Conservation (phyloP, 2,888 invertebrate species). For the Camptogramma bilineatum region DNA sequence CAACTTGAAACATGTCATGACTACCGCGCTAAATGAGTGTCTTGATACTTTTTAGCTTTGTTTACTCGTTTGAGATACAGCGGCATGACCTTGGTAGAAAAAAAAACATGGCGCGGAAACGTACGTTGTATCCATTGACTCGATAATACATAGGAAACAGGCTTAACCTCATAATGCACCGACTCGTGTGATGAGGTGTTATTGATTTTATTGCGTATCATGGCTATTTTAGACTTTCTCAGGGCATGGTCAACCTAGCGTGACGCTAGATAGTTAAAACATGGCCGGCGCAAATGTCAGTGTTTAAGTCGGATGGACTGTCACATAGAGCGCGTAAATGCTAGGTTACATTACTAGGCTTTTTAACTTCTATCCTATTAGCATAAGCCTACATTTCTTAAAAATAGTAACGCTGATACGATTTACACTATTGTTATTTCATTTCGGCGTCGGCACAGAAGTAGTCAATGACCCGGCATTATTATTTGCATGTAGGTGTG, state of each 20-base stretch:
- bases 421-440: conserved; percentile 54
- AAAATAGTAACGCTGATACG: conserved; percentile 41
- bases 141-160: conserved; percentile 51
- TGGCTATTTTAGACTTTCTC: conserved; percentile 73
- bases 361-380: conserved; percentile 4
- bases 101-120: conserved; percentile 84
- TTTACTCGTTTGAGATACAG: conserved; percentile 80
- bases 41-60: conserved; percentile 65
- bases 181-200: conserved; percentile 47
- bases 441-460: conserved; percentile 60
- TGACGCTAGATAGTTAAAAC: conserved; percentile 79
- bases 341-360: conserved; percentile 46
- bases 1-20: conserved; percentile 44
- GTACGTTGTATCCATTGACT: conserved; percentile 69
- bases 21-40: conserved; percentile 37
- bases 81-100: conserved; percentile 82
- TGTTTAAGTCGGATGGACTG: conserved; percentile 63
- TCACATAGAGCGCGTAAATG: conserved; percentile 64
- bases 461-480: conserved; percentile 82
- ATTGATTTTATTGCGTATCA: conserved; percentile 69
- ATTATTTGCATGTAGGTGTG: conserved; percentile 76
- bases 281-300: conserved; percentile 81
- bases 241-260: conserved; percentile 74
- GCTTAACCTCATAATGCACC: conserved; percentile 44
- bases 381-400: conserved; percentile 39